A percentile compares a stretch with the other conserved stretches of the same genome.
Evolutionary conservation across 2,797 vertebrate species (phyloP).

Genomic region (Eospalax fontanierii): DNA sequence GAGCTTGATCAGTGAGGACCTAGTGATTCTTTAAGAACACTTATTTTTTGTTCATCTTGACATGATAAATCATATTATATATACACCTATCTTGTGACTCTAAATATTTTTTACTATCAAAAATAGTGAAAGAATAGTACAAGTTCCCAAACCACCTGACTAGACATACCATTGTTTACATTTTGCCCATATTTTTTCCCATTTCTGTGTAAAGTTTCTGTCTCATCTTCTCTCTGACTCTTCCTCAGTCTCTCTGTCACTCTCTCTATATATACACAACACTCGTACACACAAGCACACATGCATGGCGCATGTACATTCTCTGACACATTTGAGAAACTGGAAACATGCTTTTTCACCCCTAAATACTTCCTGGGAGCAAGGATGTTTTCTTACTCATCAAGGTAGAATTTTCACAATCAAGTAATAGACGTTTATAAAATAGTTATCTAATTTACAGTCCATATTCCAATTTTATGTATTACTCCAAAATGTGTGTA

Average conservation of each 20-base stretch:
- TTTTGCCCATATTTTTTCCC: background rate
- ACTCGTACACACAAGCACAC: too few relatives aligned
- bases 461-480: background rate
- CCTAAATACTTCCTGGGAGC: conserved; percentile 33
- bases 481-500: background rate
- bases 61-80: too few relatives aligned
- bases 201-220: background rate
- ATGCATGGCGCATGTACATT: background rate
- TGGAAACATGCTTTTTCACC: background rate
- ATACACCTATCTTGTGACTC: too few relatives aligned
- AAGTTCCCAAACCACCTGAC: background rate
- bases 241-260: background rate
- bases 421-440: background rate
- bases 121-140: background rate
- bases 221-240: too few relatives aligned
- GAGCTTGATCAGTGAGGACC: too few relatives aligned
- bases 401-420: background rate
- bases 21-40: too few relatives aligned
- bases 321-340: background rate
- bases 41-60: too few relatives aligned
- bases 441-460: background rate
- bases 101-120: too few relatives aligned
- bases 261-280: too few relatives aligned
- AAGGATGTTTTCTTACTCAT: conserved; percentile 6
- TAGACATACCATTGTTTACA: background rate